A percentile compares a stretch with the other conserved stretches of the same genome.
These are phyloP conservation scores for Pegoplata infirma DNA, from an alignment of 2,888 invertebrate genomes.

Conservation along the genomic window DNA sequence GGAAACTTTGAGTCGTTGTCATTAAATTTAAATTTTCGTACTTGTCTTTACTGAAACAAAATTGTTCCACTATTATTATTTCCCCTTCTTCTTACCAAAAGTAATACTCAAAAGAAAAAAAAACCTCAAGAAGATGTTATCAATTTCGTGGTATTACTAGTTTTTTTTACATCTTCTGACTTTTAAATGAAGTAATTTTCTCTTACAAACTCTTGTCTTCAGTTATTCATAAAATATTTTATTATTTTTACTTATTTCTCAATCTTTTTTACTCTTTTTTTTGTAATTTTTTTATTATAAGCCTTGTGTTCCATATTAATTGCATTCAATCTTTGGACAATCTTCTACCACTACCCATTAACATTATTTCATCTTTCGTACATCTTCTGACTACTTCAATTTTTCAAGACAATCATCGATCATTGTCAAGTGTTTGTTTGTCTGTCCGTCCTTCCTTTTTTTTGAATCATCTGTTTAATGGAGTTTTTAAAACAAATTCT, in stretches of 20 bases:
- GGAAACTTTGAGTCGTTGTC: too few relatives aligned
- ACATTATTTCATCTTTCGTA: slow-evolving; percentile 1
- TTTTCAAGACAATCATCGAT: slow-evolving; percentile 61
- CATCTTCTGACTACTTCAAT: slow-evolving; percentile 25
- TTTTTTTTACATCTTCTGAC: too few relatives aligned
- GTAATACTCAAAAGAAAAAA: slow-evolving; percentile 31
- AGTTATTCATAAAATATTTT: slow-evolving; percentile 4
- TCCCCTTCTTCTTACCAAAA: slow-evolving; percentile 31
- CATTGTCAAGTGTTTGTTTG: slow-evolving; percentile 55
- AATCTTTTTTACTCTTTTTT: slow-evolving; percentile 1
- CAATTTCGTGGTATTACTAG: slow-evolving; percentile 60
- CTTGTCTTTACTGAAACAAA: not conserved
- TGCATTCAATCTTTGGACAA: slow-evolving; percentile 52
- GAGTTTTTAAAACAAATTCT: slow-evolving; percentile 12
- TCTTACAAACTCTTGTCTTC: not conserved
- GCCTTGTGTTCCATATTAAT: slow-evolving; percentile 52
- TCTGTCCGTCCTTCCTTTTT: not conserved
- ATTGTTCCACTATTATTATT: not conserved
- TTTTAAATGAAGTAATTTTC: slow-evolving; percentile 53
- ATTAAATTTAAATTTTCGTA: too few relatives aligned
- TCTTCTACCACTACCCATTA: not conserved
- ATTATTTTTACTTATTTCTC: slow-evolving; percentile 16
- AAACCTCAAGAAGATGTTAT: slow-evolving; percentile 59
- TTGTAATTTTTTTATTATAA: slow-evolving; percentile 1
- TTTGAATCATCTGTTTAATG: slow-evolving; percentile 2